Percentiles rank a stretch among this genome's conserved stretches.
Evolutionary conservation across 2,113 vertebrate genomes (phyloP).

Genomic region (Antennarius striatus): DNA sequence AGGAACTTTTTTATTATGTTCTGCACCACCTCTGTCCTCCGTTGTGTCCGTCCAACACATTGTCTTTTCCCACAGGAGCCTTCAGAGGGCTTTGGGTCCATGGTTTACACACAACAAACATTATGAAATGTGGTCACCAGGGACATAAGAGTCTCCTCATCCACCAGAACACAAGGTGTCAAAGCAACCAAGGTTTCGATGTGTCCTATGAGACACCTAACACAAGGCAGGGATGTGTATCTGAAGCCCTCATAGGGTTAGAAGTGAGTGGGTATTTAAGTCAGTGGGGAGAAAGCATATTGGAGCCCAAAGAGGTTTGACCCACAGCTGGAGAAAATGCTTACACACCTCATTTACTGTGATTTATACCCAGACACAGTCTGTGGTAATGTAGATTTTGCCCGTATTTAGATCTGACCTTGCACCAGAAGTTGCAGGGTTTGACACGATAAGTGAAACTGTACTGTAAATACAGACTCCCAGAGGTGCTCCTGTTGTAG

Average conservation of each 20-base stretch:
- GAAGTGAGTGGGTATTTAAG: slow-evolving; percentile 12
- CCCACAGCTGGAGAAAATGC: slow-evolving; percentile 25
- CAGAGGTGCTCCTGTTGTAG: slow-evolving; percentile 10
- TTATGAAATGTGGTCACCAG: slow-evolving; percentile 55
- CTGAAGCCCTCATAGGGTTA: slow-evolving; percentile 19
- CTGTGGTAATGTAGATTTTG: slow-evolving; percentile 19
- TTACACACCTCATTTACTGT: slow-evolving; percentile 39
- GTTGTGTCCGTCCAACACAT: no score
- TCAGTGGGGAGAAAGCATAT: slow-evolving; percentile 16
- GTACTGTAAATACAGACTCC: slow-evolving; percentile 13
- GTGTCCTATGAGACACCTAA: slow-evolving; percentile 35
- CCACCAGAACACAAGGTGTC: slow-evolving; percentile 52
- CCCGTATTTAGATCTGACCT: slow-evolving; percentile 24
- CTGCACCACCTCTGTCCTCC: no score
- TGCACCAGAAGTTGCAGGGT: slow-evolving; percentile 16
- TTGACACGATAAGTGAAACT: slow-evolving; percentile 25
- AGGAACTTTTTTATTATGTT: no score
- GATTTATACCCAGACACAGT: slow-evolving; percentile 22
- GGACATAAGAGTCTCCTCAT: slow-evolving; percentile 55
- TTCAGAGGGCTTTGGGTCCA: slow-evolving; percentile 5
- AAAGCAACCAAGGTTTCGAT: slow-evolving; percentile 50
- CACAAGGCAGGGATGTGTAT: slow-evolving; percentile 24
- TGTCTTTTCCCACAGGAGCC: slow-evolving; percentile 11
- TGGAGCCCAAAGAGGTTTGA: slow-evolving; percentile 25
- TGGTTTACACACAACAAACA: slow-evolving; percentile 27